Evolutionary conservation across 2,797 vertebrate species (phyloP), one percentile per base, ranked within the genome.

Genomic region (Atherinosoma microstoma): DNA sequence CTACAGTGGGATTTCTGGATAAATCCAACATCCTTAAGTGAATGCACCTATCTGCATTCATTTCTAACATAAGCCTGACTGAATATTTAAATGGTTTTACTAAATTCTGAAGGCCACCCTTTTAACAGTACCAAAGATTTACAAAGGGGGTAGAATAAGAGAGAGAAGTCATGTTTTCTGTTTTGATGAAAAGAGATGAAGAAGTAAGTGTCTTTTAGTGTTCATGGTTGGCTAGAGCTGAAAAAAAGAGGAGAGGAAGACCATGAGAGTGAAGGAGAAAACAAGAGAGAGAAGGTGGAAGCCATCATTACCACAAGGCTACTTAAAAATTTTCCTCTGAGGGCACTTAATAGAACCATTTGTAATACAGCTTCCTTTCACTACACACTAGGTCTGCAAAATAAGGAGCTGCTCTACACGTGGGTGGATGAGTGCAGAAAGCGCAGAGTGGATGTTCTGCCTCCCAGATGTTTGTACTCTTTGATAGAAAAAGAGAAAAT

Each of bases 31-130:
- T 90, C 86, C 67, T 84, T 76, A 79, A 87, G 87, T 89, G 76
- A 91, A 93, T 86, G 84, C 86, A 84, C 78, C 91, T 87, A 92
- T 94, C 87, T 92, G 90, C 86, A 94, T 94, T 94, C 91, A 93
- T 89, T 85, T 67, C 75, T 34, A 78, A 80, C 78, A 81, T 90
- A 92, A 92, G 88, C 73, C 83, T 62, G 56, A 73, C 79, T 88
- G 87, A 94, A 93, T 91, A 85, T 90, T 45, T 90, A 93, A 93
- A 92, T 61, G 64, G 67, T 67, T 76, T 76, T 59, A 60, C 78
- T 87, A 78, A 90, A 91, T 90, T 92, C 80, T 82, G 73, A 89
- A 80, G 73, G 64, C 77, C 76, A 30, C 45, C 67, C 36, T 79
- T 87, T 89, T 84, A 82, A 88, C 84, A 82, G 58, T 1, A 59